Conservation (phyloP, 2,888 invertebrate genomes). For the Sericinus montela region DNA sequence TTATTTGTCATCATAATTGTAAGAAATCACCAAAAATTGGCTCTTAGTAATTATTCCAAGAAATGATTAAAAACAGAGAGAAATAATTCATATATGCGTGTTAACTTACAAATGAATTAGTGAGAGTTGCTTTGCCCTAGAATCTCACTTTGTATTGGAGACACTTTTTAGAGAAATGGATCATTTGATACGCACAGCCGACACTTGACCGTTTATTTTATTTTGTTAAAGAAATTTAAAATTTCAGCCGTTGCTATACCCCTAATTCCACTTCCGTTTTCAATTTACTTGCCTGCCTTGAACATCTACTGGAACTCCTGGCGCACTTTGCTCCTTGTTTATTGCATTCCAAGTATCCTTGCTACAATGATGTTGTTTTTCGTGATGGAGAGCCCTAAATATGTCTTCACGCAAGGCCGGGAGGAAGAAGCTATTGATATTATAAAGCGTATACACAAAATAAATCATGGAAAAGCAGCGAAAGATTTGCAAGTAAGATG, state of each 20-base stretch:
- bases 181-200: too few species aligned
- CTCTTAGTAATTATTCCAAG: too few species aligned
- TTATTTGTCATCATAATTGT: too few species aligned
- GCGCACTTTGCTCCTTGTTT: slow-evolving; percentile 80
- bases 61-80: too few species aligned
- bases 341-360: slow-evolving; percentile 81
- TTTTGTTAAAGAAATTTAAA: too few species aligned
- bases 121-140: too few species aligned
- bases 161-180: too few species aligned
- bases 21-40: too few species aligned
- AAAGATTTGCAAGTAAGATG: slow-evolving; percentile 42
- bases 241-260: slow-evolving; percentile 77
- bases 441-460: slow-evolving; percentile 46
- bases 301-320: slow-evolving; percentile 80
- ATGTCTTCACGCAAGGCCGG: slow-evolving; percentile 79
- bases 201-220: too few species aligned
- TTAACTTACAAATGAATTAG: too few species aligned
- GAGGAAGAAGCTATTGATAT: slow-evolving; percentile 72
- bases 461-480: slow-evolving; percentile 39
- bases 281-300: slow-evolving; percentile 39
- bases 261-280: slow-evolving; percentile 74
- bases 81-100: too few species aligned
- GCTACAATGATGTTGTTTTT: slow-evolving; percentile 72
- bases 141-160: too few species aligned
- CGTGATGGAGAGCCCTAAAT: slow-evolving; percentile 89